Percentiles rank a stretch among this genome's conserved stretches.
phyloP scores from a whole-genome alignment of 2,888 invertebrate species.

The Prosopocoilus inquinatus region DNA sequence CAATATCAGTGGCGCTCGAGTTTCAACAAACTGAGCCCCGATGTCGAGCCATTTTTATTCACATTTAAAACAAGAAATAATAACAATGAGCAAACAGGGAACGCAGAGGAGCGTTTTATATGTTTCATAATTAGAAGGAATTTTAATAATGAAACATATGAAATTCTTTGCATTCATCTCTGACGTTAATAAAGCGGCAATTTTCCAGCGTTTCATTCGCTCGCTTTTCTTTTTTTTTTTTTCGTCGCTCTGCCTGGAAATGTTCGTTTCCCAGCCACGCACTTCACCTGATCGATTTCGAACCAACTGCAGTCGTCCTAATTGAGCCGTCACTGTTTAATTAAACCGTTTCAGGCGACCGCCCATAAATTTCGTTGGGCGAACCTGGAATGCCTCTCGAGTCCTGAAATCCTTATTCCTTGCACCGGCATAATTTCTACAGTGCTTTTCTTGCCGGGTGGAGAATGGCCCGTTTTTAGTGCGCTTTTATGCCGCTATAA shows the following conservation, averaged over 20 bases:
- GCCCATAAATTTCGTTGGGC: slow-evolving; percentile 37
- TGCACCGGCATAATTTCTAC: neutral
- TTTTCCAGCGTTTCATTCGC: neutral
- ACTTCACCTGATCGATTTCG: neutral
- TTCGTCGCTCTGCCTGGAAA: no score
- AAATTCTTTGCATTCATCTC: neutral
- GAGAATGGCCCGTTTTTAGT: no score
- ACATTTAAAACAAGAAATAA: no score
- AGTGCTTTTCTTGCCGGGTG: no score
- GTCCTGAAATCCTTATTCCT: neutral
- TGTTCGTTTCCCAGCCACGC: no score
- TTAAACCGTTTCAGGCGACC: slow-evolving; percentile 37
- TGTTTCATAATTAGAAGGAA: neutral
- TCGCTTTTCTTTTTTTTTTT: no score
- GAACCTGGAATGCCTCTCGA: slow-evolving; percentile 16
- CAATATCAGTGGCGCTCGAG: no score
- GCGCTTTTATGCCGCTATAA: no score
- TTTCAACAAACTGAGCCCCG: no score
- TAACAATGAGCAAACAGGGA: no score
- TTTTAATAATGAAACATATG: neutral
- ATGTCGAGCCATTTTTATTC: no score
- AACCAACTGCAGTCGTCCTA: slow-evolving; percentile 22
- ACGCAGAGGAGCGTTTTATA: neutral
- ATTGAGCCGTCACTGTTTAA: slow-evolving; percentile 42
- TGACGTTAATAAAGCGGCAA: neutral